Evolutionary conservation across 2,797 vertebrate genomes (phyloP).

Genomic region (Silurus lanzhouensis): DNA sequence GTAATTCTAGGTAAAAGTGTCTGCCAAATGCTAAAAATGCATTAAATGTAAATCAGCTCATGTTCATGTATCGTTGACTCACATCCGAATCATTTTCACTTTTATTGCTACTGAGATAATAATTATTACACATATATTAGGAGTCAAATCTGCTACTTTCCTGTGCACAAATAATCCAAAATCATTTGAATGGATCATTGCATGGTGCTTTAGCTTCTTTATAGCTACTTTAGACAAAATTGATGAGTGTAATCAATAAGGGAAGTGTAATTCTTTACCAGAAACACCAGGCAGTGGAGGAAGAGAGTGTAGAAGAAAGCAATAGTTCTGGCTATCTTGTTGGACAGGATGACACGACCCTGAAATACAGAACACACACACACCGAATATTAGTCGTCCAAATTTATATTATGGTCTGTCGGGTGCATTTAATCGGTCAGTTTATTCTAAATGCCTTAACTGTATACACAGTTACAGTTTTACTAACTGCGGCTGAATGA

Average conservation of each 20-base stretch:
- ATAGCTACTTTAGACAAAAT: too few relatives aligned
- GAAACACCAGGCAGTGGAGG: slow-evolving; percentile 92
- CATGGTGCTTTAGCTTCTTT: neutral
- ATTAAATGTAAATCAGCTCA: neutral
- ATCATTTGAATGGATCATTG: neutral
- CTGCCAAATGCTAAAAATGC: too few relatives aligned
- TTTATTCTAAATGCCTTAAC: too few relatives aligned
- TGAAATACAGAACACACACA: slow-evolving; percentile 62
- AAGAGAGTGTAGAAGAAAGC: slow-evolving; percentile 97
- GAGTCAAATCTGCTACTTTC: neutral
- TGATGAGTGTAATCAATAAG: neutral
- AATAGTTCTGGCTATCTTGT: slow-evolving; percentile 88
- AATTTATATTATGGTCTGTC: too few relatives aligned
- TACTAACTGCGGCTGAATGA: too few relatives aligned
- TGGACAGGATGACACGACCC: slow-evolving; percentile 93
- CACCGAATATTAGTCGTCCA: neutral
- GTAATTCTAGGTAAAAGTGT: too few relatives aligned
- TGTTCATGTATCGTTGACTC: neutral
- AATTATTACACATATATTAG: neutral
- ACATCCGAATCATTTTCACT: neutral
- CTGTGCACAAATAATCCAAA: neutral
- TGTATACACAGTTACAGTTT: too few relatives aligned
- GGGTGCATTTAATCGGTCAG: too few relatives aligned
- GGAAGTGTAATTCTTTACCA: slow-evolving; percentile 71
- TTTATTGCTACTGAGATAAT: too few relatives aligned